These are phyloP conservation scores for Limnodromus scolopaceus DNA, from an alignment of 2,797 vertebrate genomes.

Conservation along the genomic window DNA sequence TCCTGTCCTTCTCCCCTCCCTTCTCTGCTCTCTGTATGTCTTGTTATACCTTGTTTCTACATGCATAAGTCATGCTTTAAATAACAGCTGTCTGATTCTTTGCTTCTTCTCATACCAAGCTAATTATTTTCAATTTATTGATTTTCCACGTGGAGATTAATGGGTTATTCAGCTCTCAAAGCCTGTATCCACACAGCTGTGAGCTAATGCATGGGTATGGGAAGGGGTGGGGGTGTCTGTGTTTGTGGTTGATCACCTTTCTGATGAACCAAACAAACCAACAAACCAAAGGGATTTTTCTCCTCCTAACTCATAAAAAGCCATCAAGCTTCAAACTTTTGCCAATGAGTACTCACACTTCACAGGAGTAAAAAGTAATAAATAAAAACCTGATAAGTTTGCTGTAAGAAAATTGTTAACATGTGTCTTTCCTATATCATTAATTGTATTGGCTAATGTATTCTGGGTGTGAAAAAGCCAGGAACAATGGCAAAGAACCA, in stretches of 20 bases:
- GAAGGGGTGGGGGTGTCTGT: neutral
- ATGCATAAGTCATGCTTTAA: slow-evolving; percentile 55
- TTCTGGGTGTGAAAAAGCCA: slow-evolving; percentile 5
- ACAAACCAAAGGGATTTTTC: slow-evolving; percentile 32
- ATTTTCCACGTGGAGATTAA: slow-evolving; percentile 73
- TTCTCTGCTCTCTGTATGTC: neutral
- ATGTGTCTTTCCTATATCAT: slow-evolving; percentile 19
- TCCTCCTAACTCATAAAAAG: neutral
- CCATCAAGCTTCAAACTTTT: slow-evolving; percentile 19
- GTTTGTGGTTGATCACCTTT: slow-evolving; percentile 40
- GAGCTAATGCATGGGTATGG: neutral
- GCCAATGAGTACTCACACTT: slow-evolving; percentile 40
- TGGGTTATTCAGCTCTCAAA: slow-evolving; percentile 63
- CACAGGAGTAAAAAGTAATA: slow-evolving; percentile 28
- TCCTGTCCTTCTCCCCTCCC: slow-evolving; percentile 5
- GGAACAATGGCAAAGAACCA: neutral
- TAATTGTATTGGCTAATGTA: neutral
- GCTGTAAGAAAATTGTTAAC: slow-evolving; percentile 42
- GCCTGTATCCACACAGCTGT: slow-evolving; percentile 53
- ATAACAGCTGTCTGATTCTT: slow-evolving; percentile 54
- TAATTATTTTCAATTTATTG: slow-evolving; percentile 77
- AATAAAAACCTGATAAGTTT: slow-evolving; percentile 35
- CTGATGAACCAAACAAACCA: too few relatives aligned
- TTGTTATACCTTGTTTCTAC: slow-evolving; percentile 54
- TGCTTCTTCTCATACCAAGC: slow-evolving; percentile 57